These are phyloP conservation scores for Pocota personata DNA, from an alignment of 2,888 invertebrate species.

Conservation along the genomic window DNA sequence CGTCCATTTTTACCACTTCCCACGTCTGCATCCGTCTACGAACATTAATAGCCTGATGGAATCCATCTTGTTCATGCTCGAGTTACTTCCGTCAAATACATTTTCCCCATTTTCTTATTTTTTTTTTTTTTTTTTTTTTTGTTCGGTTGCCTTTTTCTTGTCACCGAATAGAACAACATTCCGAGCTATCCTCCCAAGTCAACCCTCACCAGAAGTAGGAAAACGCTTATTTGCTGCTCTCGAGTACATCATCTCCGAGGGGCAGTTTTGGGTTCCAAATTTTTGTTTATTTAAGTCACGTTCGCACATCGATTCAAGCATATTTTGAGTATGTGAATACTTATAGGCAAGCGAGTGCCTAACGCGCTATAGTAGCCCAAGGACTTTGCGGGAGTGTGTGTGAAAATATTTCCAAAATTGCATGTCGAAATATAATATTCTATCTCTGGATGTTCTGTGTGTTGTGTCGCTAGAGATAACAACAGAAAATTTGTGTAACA, in stretches of 20 bases:
- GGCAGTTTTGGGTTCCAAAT: slow-evolving; percentile 7
- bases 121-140: not conserved
- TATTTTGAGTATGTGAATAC: slow-evolving; percentile 46
- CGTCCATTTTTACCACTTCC: slow-evolving; percentile 3
- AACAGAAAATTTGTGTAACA: slow-evolving; percentile 31
- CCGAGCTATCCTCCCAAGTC: not conserved
- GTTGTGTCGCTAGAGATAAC: slow-evolving; percentile 22
- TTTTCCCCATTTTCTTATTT: not conserved
- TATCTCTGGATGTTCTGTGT: slow-evolving; percentile 2
- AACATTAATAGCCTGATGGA: slow-evolving; percentile 35
- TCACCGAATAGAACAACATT: slow-evolving; percentile 31
- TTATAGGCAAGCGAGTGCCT: slow-evolving; percentile 15
- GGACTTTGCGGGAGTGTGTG: not conserved
- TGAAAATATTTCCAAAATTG: slow-evolving; percentile 45
- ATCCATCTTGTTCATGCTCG: slow-evolving; percentile 38
- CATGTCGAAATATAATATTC: slow-evolving; percentile 19
- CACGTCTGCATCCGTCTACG: not conserved
- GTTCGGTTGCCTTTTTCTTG: slow-evolving; percentile 37
- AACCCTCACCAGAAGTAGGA: not conserved
- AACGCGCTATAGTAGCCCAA: not conserved
- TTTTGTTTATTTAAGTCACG: slow-evolving; percentile 69
- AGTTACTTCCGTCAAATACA: not conserved
- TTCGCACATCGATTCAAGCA: slow-evolving; percentile 51
- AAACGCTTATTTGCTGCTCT: slow-evolving; percentile 20
- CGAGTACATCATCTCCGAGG: slow-evolving; percentile 28